Percentiles rank a stretch among this genome's conserved stretches.
These are phyloP conservation scores for Apocrypta bakeri DNA, from an alignment of 1,140 invertebrate genomes.

Conservation along the genomic window DNA sequence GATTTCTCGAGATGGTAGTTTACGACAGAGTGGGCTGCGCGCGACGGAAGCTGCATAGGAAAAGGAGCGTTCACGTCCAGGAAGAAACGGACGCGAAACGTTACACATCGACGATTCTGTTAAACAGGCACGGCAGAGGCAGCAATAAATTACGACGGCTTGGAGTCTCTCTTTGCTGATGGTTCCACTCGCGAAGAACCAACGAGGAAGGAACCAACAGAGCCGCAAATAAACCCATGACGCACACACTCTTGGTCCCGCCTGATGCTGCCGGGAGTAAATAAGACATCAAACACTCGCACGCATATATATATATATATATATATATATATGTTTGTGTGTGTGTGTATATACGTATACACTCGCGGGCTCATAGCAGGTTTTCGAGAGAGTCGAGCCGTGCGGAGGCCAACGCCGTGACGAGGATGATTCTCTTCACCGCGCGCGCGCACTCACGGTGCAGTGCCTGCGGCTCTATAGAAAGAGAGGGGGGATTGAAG, in stretches of 20 bases:
- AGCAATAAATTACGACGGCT: constrained; percentile 7
- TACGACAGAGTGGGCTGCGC: not conserved
- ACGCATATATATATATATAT: too few species aligned
- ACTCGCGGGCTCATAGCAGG: not conserved
- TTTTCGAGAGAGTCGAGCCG: too few species aligned
- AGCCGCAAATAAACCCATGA: constrained; percentile 68
- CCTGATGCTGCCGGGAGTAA: constrained; percentile 54
- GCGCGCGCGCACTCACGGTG: too few species aligned
- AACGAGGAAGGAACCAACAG: not conserved
- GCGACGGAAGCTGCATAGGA: not conserved
- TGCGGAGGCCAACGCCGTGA: not conserved
- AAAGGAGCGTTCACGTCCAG: not conserved
- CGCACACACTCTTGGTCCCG: constrained; percentile 43
- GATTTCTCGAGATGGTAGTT: not conserved
- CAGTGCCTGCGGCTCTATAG: constrained; percentile 31
- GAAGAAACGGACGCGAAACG: not conserved
- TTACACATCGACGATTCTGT: constrained; percentile 3
- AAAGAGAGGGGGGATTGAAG: constrained; percentile 46
- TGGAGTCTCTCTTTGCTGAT: too few species aligned
- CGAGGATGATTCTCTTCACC: not conserved
- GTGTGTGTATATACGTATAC: too few species aligned
- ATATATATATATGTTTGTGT: not conserved
- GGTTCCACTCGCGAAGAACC: not conserved
- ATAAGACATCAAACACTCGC: constrained; percentile 72
- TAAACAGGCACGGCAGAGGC: not conserved